A percentile compares a stretch with the other conserved stretches of the same genome.
Conservation (phyloP, 2,888 invertebrate species). For the Sinohyriopsis cumingii region DNA sequence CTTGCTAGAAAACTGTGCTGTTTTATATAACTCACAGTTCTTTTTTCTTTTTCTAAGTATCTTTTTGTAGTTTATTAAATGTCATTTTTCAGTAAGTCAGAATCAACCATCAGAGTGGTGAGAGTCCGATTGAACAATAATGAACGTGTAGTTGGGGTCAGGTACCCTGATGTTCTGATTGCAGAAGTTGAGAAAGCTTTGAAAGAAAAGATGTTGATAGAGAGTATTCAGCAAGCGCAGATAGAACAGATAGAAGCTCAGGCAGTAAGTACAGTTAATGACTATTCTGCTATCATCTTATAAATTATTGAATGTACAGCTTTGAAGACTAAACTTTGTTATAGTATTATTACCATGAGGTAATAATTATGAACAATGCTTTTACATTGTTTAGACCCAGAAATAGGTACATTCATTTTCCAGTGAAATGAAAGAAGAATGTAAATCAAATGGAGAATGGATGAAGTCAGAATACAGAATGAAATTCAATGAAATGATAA, state of each 20-base stretch:
- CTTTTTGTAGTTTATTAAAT: not conserved
- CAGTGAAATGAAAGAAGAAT: too few relatives aligned
- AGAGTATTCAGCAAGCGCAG: constrained; percentile 16
- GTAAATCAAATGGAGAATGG: too few relatives aligned
- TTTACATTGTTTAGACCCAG: too few relatives aligned
- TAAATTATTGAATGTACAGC: too few relatives aligned
- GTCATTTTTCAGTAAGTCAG: constrained; percentile 54
- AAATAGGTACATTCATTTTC: too few relatives aligned
- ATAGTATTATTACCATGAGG: not conserved
- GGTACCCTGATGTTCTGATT: constrained; percentile 60
- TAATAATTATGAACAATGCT: too few relatives aligned
- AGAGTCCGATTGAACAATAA: constrained; percentile 62
- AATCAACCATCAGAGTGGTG: constrained; percentile 65
- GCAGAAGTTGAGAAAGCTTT: constrained; percentile 54
- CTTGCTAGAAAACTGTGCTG: too few relatives aligned
- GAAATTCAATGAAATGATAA: too few relatives aligned
- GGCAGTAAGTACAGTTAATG: constrained; percentile 7
- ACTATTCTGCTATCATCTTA: not conserved
- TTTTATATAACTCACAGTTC: too few relatives aligned
- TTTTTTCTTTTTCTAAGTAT: too few relatives aligned
- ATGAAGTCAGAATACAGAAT: too few relatives aligned
- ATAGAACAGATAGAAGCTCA: constrained; percentile 5
- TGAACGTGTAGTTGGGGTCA: constrained; percentile 65
- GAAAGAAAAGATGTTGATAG: constrained; percentile 47
- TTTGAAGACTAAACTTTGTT: not conserved